These are phyloP conservation scores for Hyles lineata DNA, from an alignment of 2,888 invertebrate genomes.

Conservation along the genomic window DNA sequence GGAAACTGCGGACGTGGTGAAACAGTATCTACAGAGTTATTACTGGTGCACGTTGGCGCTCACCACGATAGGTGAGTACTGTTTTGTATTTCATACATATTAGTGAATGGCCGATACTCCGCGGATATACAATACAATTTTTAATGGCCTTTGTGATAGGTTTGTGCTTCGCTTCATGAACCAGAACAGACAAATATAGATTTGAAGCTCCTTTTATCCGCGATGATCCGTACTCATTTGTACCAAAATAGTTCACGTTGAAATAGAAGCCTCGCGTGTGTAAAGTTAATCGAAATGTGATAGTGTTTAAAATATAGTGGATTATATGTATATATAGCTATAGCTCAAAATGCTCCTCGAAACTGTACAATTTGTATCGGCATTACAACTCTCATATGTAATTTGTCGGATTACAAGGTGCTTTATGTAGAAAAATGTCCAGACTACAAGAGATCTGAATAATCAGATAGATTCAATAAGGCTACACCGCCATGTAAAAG, in stretches of 20 bases:
- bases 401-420: too few relatives aligned
- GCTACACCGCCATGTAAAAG: too few relatives aligned
- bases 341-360: too few relatives aligned
- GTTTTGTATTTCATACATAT: conserved; percentile 32
- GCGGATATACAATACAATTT: conserved; percentile 12
- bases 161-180: conserved; percentile 8
- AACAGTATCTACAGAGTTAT: conserved; percentile 98
- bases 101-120: not conserved
- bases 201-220: not conserved
- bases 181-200: not conserved
- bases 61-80: conserved; percentile 93
- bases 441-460: too few relatives aligned
- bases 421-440: too few relatives aligned
- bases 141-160: conserved; percentile 13
- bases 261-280: not conserved
- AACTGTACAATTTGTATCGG: too few relatives aligned
- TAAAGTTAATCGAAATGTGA: not conserved
- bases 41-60: conserved; percentile 99
- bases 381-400: too few relatives aligned
- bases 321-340: too few relatives aligned
- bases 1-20: conserved; percentile 94
- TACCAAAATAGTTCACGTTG: conserved; percentile 1
- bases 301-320: not conserved
- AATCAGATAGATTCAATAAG: too few relatives aligned
- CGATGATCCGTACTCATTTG: not conserved